Base-by-base conservation (phyloP, 1,140 invertebrate species). In the Hycleus phaleratus region DNA sequence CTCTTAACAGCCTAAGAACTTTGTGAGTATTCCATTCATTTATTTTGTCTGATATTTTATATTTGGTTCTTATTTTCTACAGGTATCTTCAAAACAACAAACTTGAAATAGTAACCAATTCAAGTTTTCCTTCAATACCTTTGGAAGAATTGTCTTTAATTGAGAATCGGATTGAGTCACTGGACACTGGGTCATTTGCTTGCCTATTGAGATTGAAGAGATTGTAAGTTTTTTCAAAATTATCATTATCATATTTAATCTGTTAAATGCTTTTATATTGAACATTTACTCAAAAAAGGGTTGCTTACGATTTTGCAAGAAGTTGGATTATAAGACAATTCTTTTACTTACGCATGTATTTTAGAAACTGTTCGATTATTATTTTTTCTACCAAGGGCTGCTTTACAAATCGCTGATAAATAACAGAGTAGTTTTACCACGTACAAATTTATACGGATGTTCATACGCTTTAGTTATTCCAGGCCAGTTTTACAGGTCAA, bases 221-320 rank as follows among this genome's bases (percentile, higher is more conserved):
- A 26, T 43, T 61, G 59, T 61, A 49, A 61, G 59, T 32, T 32
- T 5, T 32, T 32, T 61, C 24, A 44, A 44, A 40, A 43, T 39
- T 38, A 47, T 47, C 7, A 4, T 10, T 18, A 56, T 40, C 38
- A 47, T 11, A 47, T 10, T 10, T 10, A 55, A 47, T 46, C 42
- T 11, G 40, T 11, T 4, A 38, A 26, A 45, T 24, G 26, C 2
- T 18, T 18, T 18, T 18, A 18, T 18, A 18, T 18, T 18, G 18
- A 18, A 18, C 18, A 18, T 18, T 18, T 18, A 18, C 18, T 18
- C 18, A 18, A 18, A 18, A 18, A 18, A 18, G 18, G 18, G 18
- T 18, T 18, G 18, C 18, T 18, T 18, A 18, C 1, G 18, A 18
- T 18, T 18, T 18, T 18, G 18, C 18, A 18, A 18, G 18, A 18